phyloP scores from a whole-genome alignment of 2,113 vertebrate species.

The Trematomus loennbergii region DNA sequence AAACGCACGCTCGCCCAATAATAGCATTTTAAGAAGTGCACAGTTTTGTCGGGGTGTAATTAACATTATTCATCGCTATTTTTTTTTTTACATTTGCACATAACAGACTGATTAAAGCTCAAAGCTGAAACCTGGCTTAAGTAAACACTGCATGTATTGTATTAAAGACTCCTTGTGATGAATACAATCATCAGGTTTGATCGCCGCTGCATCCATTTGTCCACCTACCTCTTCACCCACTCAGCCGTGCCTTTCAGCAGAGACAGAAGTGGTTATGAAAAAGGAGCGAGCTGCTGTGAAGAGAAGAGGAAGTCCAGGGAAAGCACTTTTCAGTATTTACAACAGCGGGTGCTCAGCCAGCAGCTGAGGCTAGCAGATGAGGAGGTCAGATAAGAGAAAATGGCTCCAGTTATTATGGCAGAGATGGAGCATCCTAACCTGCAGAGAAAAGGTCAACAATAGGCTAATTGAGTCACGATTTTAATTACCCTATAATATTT shows the following conservation, averaged over 20 bases:
- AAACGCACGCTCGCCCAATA: slow-evolving; percentile 43
- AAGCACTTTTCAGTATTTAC: slow-evolving; percentile 33
- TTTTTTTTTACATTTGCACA: slow-evolving; percentile 39
- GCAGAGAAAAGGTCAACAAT: slow-evolving; percentile 73
- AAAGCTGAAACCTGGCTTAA: slow-evolving; percentile 21
- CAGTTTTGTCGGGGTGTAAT: slow-evolving; percentile 61
- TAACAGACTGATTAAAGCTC: slow-evolving; percentile 18
- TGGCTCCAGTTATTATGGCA: slow-evolving; percentile 61
- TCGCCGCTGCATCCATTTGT: slow-evolving; percentile 53
- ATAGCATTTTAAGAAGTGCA: slow-evolving; percentile 64
- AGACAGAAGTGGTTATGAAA: slow-evolving; percentile 43
- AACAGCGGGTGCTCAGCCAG: not conserved
- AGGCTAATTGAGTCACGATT: slow-evolving; percentile 73
- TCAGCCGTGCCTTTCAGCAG: slow-evolving; percentile 31
- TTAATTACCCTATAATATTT: slow-evolving; percentile 75
- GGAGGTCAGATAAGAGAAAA: slow-evolving; percentile 60
- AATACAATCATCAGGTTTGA: slow-evolving; percentile 29
- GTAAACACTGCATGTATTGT: slow-evolving; percentile 26
- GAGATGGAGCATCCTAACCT: slow-evolving; percentile 56
- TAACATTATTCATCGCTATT: slow-evolving; percentile 60
- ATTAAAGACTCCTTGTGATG: slow-evolving; percentile 38
- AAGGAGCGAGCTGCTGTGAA: slow-evolving; percentile 34
- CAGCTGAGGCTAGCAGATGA: slow-evolving; percentile 43
- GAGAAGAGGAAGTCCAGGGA: slow-evolving; percentile 33
- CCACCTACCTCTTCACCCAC: slow-evolving; percentile 63